phyloP scores from a whole-genome alignment of 2,113 vertebrate species.

The Rallus limicola region DNA sequence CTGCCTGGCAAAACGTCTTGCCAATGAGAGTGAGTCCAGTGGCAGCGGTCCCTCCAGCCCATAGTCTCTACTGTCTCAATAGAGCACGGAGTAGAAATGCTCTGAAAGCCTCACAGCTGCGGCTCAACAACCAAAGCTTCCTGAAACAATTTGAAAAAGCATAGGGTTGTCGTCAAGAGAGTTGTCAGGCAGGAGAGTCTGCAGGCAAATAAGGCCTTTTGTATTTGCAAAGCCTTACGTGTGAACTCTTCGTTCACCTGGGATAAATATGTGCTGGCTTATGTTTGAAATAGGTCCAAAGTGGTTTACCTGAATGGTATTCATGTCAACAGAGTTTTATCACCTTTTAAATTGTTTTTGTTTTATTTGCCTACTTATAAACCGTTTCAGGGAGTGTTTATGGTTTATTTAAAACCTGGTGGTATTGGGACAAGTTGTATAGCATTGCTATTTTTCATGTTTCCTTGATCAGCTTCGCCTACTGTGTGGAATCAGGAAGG shows the following conservation, averaged over 20 bases:
- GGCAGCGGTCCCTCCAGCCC: background rate
- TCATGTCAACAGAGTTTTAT: slow-evolving; percentile 32
- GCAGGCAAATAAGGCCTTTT: background rate
- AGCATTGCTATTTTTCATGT: background rate
- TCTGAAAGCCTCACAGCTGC: background rate
- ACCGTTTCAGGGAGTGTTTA: background rate
- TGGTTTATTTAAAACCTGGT: slow-evolving; percentile 3
- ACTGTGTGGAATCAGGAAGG: background rate
- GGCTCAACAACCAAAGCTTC: background rate
- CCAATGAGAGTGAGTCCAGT: accelerated
- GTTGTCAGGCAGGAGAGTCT: background rate
- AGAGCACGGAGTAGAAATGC: accelerated
- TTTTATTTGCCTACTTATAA: slow-evolving; percentile 5
- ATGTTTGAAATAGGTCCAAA: slow-evolving; percentile 7
- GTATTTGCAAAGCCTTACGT: background rate
- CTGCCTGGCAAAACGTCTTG: background rate
- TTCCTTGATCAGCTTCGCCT: background rate
- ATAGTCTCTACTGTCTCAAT: too few species aligned
- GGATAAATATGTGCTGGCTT: background rate
- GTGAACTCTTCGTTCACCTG: background rate
- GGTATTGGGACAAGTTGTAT: background rate
- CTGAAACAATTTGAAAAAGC: background rate
- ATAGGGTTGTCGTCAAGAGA: background rate
- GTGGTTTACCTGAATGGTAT: slow-evolving; percentile 26
- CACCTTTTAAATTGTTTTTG: slow-evolving; percentile 29